phyloP scores from a whole-genome alignment of 2,888 invertebrate genomes.

The Corythucha ciliata region DNA sequence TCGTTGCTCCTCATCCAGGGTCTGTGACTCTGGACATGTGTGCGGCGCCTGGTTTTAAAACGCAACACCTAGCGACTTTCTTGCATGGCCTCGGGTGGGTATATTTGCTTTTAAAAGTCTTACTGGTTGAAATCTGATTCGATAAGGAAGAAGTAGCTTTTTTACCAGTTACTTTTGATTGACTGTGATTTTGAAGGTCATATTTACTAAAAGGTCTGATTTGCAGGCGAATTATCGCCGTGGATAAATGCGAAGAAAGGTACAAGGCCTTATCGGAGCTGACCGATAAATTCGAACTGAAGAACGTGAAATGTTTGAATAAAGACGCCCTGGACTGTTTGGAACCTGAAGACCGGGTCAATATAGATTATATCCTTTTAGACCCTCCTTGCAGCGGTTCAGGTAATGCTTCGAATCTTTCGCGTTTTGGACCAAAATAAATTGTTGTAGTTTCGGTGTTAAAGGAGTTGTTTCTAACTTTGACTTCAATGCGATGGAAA shows the following conservation, averaged over 20 bases:
- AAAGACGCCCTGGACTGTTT: slow-evolving; percentile 63
- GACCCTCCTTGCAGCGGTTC: slow-evolving; percentile 97
- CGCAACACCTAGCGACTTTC: slow-evolving; percentile 76
- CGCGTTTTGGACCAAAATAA: neutral
- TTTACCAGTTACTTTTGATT: neutral
- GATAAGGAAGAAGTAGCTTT: neutral
- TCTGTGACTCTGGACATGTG: slow-evolving; percentile 83
- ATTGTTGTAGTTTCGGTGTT: neutral
- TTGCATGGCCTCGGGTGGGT: slow-evolving; percentile 62
- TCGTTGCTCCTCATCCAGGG: slow-evolving; percentile 64
- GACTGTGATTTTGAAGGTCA: neutral
- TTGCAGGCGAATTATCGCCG: slow-evolving; percentile 67
- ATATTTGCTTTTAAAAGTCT: slow-evolving; percentile 5
- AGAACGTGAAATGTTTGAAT: slow-evolving; percentile 54
- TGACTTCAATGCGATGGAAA: neutral
- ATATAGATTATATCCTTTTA: slow-evolving; percentile 79
- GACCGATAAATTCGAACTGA: slow-evolving; percentile 52
- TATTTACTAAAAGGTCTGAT: neutral
- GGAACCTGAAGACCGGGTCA: slow-evolving; percentile 51
- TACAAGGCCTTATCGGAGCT: slow-evolving; percentile 56
- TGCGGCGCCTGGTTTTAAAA: slow-evolving; percentile 97
- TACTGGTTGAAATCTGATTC: neutral
- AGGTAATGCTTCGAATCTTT: slow-evolving; percentile 48
- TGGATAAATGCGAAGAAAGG: slow-evolving; percentile 63
- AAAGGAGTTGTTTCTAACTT: neutral